phyloP scores from a whole-genome alignment of 2,113 vertebrate genomes.

The Thymallus thymallus region DNA sequence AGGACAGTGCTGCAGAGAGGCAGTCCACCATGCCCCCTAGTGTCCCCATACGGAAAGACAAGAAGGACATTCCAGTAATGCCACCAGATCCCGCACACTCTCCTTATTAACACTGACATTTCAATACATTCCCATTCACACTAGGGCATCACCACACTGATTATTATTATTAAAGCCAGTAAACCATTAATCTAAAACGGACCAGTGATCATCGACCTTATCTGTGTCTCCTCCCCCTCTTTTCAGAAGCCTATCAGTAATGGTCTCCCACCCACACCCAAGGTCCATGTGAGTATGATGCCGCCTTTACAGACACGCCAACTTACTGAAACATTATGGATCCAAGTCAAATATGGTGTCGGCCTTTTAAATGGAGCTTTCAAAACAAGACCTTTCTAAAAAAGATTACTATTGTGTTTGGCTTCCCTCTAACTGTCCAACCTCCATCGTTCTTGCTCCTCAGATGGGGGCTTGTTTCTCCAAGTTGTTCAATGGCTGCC shows the following conservation, averaged over 20 bases:
- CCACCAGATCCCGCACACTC: background rate
- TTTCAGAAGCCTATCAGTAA: conserved; percentile 92
- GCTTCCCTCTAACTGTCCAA: too few species aligned
- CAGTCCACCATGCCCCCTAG: conserved; percentile 82
- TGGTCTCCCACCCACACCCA: conserved; percentile 95
- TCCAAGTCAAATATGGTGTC: background rate
- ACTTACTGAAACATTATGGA: background rate
- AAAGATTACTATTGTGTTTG: background rate
- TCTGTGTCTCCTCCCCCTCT: background rate
- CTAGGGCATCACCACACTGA: too few species aligned
- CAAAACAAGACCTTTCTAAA: background rate
- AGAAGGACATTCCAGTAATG: conserved; percentile 86
- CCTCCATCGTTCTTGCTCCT: conserved; percentile 16
- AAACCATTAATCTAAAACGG: background rate
- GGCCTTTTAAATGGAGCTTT: background rate
- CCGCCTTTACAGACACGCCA: background rate
- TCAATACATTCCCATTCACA: background rate
- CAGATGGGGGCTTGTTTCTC: conserved; percentile 99
- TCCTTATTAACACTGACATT: background rate
- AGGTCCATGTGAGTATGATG: conserved; percentile 92
- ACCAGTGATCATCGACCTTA: background rate
- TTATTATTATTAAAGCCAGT: background rate
- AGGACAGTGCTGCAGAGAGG: conserved; percentile 76
- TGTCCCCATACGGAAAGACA: conserved; percentile 81
- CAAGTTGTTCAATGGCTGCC: conserved; percentile 98